Evolutionary conservation across 2,888 invertebrate genomes (phyloP).

Genomic region (Amiota minor): DNA sequence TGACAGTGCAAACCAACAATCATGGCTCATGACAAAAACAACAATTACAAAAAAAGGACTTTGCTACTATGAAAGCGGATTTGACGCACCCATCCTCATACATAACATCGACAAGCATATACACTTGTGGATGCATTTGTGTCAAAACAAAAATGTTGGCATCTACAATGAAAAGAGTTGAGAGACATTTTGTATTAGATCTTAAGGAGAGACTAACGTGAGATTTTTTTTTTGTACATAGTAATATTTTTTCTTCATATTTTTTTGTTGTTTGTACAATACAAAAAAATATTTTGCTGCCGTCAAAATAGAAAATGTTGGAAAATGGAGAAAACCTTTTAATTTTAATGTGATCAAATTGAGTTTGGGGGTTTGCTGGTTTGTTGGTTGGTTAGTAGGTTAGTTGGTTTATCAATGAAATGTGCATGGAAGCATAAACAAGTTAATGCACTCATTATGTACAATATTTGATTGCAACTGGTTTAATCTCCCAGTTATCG

Average conservation of each 20-base stretch:
- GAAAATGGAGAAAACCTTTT: background rate
- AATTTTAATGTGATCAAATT: too few relatives aligned
- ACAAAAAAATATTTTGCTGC: constrained; percentile 52
- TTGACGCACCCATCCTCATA: constrained; percentile 1
- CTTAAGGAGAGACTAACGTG: background rate
- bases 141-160: constrained; percentile 27
- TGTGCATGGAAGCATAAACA: too few relatives aligned
- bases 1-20: constrained; percentile 46
- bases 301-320: constrained; percentile 50
- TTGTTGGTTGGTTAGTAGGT: too few relatives aligned
- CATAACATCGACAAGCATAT: constrained; percentile 12
- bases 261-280: background rate
- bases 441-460: too few relatives aligned
- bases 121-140: constrained; percentile 20
- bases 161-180: constrained; percentile 24
- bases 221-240: constrained; percentile 33
- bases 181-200: too few relatives aligned
- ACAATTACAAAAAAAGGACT: constrained; percentile 20
- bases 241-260: constrained; percentile 24
- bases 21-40: background rate
- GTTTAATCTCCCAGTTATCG: too few relatives aligned
- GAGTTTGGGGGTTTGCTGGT: too few relatives aligned
- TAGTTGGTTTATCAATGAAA: too few relatives aligned
- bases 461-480: too few relatives aligned
- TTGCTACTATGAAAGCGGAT: background rate